Percentiles rank a stretch among this genome's conserved stretches.
Evolutionary conservation across 2,888 invertebrate species (phyloP).

Genomic region (Allacma fusca): DNA sequence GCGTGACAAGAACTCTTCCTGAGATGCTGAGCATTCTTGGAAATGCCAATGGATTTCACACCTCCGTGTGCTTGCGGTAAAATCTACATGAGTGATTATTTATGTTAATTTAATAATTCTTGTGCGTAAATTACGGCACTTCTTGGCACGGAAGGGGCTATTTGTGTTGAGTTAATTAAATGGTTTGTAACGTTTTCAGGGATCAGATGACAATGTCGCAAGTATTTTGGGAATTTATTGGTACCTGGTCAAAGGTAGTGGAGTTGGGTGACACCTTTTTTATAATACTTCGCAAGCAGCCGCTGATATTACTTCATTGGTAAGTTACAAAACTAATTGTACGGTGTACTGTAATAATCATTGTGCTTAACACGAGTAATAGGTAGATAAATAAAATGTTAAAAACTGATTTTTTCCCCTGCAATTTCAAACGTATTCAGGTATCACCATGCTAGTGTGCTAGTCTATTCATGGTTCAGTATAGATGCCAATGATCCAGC

Average conservation of each 20-base stretch:
- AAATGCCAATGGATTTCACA: slow-evolving; percentile 38
- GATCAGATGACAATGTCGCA: slow-evolving; percentile 39
- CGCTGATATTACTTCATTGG: slow-evolving; percentile 85
- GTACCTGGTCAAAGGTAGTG: no score
- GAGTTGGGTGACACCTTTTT: slow-evolving; percentile 96
- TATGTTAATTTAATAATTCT: neutral
- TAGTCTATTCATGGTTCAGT: slow-evolving; percentile 49
- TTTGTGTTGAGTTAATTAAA: neutral
- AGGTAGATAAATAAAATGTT: neutral
- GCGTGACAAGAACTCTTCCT: slow-evolving; percentile 45
- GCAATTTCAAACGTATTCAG: no score
- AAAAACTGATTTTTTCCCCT: no score
- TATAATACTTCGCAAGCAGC: slow-evolving; percentile 90
- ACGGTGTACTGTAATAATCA: neutral
- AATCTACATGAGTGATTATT: neutral
- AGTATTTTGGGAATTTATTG: slow-evolving; percentile 93
- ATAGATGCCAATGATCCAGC: no score
- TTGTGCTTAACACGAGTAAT: neutral
- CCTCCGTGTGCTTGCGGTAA: slow-evolving; percentile 47
- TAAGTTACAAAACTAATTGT: slow-evolving; percentile 12
- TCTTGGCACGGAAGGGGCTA: neutral
- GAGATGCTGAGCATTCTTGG: slow-evolving; percentile 39
- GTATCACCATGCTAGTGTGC: slow-evolving; percentile 46
- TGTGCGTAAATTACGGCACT: neutral
- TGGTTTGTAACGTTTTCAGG: slow-evolving; percentile 36